A percentile compares a stretch with the other conserved stretches of the same genome.
phyloP scores from a whole-genome alignment of 2,888 invertebrate species.

The Eubasilissa splendida region DNA sequence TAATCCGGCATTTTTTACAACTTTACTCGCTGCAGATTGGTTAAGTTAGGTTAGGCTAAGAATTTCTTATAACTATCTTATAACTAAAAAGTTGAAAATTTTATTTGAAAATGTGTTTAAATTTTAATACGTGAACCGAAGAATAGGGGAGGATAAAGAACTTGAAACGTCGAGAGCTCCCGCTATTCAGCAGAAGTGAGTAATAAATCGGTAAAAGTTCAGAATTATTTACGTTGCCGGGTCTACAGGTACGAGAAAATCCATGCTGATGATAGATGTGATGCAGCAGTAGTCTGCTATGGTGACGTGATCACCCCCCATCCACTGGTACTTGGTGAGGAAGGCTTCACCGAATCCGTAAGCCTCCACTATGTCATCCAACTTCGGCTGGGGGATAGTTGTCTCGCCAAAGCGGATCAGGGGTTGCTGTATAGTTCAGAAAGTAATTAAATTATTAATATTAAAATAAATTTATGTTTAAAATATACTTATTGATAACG shows the following conservation, averaged over 20 bases:
- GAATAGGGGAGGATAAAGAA: too few relatives aligned
- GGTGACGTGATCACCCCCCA: slow-evolving; percentile 62
- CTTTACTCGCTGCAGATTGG: too few relatives aligned
- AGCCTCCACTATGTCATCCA: slow-evolving; percentile 57
- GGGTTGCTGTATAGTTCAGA: neutral
- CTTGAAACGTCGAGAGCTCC: too few relatives aligned
- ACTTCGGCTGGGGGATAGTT: neutral
- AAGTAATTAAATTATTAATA: neutral
- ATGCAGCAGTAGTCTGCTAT: slow-evolving; percentile 61
- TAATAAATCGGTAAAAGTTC: neutral
- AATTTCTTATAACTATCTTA: too few relatives aligned
- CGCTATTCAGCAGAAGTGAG: neutral
- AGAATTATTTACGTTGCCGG: slow-evolving; percentile 60
- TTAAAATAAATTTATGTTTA: too few relatives aligned
- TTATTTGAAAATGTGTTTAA: too few relatives aligned
- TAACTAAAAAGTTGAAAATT: too few relatives aligned
- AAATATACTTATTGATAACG: too few relatives aligned
- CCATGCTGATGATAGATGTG: slow-evolving; percentile 31
- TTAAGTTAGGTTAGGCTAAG: too few relatives aligned
- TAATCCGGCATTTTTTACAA: too few relatives aligned
- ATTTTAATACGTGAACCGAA: too few relatives aligned
- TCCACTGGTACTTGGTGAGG: slow-evolving; percentile 60
- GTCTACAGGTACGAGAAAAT: slow-evolving; percentile 62
- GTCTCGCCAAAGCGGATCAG: slow-evolving; percentile 1
- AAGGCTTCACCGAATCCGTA: slow-evolving; percentile 62